Evolutionary conservation across 2,797 vertebrate genomes (phyloP).

Genomic region (Bothrops alternatus): DNA sequence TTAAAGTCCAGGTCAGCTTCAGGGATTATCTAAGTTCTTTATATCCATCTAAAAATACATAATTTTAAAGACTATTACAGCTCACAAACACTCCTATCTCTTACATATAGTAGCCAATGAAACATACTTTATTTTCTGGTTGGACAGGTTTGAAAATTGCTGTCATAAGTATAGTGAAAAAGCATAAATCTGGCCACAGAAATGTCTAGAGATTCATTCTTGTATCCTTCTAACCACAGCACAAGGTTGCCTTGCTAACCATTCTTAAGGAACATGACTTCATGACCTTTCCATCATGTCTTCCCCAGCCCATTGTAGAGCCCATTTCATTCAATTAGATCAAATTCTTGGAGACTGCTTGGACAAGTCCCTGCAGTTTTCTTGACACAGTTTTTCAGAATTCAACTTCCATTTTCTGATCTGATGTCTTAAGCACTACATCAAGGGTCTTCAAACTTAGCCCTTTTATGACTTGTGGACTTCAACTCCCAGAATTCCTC

Average conservation of each 20-base stretch:
- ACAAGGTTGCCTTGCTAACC: not conserved
- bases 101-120: not conserved
- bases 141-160: not conserved
- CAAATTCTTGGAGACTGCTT: not conserved
- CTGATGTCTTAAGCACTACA: not conserved
- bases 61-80: not conserved
- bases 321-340: not conserved
- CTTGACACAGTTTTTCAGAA: not conserved
- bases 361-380: not conserved
- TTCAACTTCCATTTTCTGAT: not conserved
- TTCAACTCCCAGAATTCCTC: no score
- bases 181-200: not conserved
- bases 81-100: not conserved
- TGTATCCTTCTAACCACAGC: not conserved
- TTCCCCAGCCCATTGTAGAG: not conserved
- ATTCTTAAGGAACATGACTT: not conserved
- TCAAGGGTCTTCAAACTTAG: no score
- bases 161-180: not conserved
- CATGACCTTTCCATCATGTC: not conserved
- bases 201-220: not conserved
- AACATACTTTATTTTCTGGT: not conserved
- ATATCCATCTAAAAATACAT: not conserved
- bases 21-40: not conserved
- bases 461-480: no score
- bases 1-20: not conserved